Percentiles rank a stretch among this genome's conserved stretches.
Conservation (phyloP, 2,797 vertebrate species). For the Thamnophis elegans region DNA sequence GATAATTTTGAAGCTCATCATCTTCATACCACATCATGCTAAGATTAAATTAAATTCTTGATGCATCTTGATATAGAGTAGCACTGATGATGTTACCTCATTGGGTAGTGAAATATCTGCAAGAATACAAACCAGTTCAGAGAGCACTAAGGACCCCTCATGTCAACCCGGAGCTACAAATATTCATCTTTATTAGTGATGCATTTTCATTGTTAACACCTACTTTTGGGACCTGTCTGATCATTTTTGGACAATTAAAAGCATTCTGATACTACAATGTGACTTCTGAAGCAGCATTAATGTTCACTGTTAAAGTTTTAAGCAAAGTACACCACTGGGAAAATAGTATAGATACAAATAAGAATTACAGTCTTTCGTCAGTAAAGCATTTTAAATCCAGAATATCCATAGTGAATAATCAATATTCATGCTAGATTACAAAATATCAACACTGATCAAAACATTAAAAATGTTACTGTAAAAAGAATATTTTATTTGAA, state of each 20-base stretch:
- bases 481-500: neutral
- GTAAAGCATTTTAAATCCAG: neutral
- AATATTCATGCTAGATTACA: neutral
- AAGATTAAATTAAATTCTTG: conserved; percentile 70
- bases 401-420: neutral
- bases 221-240: neutral
- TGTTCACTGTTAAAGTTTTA: conserved; percentile 55
- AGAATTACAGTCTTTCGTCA: neutral
- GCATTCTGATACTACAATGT: conserved; percentile 76
- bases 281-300: conserved; percentile 67
- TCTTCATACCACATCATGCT: conserved; percentile 51
- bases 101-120: too few relatives aligned
- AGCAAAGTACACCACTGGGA: neutral
- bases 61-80: conserved; percentile 33
- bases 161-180: too few relatives aligned
- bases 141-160: too few relatives aligned
- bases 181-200: conserved; percentile 19
- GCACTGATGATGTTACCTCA: too few relatives aligned
- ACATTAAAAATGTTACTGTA: neutral
- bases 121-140: too few relatives aligned
- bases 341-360: neutral
- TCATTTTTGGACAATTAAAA: conserved; percentile 58
- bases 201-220: conserved; percentile 24
- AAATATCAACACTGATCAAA: neutral
- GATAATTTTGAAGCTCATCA: conserved; percentile 52